A percentile compares a stretch with the other conserved stretches of the same genome.
Evolutionary conservation across 2,888 invertebrate genomes (phyloP).

Genomic region (Phyllotreta striolata): DNA sequence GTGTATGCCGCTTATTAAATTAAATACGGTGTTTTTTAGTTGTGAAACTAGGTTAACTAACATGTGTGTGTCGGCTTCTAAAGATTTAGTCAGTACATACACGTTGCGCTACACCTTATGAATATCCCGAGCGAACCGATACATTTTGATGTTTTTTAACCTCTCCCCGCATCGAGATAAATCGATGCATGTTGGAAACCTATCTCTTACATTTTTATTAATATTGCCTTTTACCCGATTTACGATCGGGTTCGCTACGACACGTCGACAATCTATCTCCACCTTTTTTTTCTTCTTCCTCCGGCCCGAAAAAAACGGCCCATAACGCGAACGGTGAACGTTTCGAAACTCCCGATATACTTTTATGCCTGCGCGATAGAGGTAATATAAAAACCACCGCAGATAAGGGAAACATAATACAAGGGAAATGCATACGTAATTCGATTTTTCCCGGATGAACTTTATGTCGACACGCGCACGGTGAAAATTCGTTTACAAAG

Average conservation of each 20-base stretch:
- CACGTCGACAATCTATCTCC: conserved; percentile 51
- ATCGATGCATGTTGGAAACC: conserved; percentile 19
- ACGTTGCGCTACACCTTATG: neutral
- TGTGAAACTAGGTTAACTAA: conserved; percentile 34
- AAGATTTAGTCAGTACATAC: neutral
- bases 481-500: neutral
- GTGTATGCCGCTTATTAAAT: conserved; percentile 39
- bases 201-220: conserved; percentile 41
- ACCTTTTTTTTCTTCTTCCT: conserved; percentile 41
- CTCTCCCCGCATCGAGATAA: conserved; percentile 14
- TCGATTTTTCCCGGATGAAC: conserved; percentile 55
- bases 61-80: conserved; percentile 32
- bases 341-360: conserved; percentile 41
- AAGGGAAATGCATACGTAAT: conserved; percentile 60
- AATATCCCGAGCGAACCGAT: conserved; percentile 16
- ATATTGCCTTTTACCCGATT: conserved; percentile 49
- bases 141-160: conserved; percentile 24
- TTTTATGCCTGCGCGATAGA: conserved; percentile 53
- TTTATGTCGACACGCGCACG: conserved; percentile 26
- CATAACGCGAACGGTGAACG: conserved; percentile 39
- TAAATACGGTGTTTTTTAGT: conserved; percentile 34
- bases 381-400: conserved; percentile 55
- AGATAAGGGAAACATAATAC: conserved; percentile 56
- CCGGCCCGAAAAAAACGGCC: conserved; percentile 34
- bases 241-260: conserved; percentile 50